Conservation (phyloP, 2,113 vertebrate species). For the Siniperca knerii region DNA sequence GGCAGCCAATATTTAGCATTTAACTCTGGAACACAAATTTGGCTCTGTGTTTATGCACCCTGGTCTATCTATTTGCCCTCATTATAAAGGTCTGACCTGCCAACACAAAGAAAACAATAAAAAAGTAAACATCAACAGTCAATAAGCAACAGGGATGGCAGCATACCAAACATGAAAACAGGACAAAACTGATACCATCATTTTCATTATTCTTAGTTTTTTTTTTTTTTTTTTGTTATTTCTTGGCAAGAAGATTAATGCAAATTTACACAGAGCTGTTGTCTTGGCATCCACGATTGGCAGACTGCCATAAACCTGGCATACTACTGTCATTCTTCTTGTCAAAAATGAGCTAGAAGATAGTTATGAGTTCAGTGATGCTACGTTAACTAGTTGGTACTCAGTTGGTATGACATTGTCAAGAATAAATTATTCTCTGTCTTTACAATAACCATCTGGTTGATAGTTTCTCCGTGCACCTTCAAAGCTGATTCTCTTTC, state of each 20-base stretch:
- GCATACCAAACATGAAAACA: constrained; percentile 52
- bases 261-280: constrained; percentile 61
- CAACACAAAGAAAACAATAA: constrained; percentile 60
- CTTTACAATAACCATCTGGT: constrained; percentile 68
- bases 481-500: constrained; percentile 59
- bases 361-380: constrained; percentile 53
- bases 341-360: constrained; percentile 56
- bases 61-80: constrained; percentile 54
- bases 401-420: constrained; percentile 35
- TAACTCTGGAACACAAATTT: constrained; percentile 41
- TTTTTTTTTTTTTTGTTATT: constrained; percentile 10
- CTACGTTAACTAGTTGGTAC: constrained; percentile 56
- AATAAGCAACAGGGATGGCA: constrained; percentile 52
- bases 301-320: constrained; percentile 62
- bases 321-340: constrained; percentile 59
- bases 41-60: constrained; percentile 4
- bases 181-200: constrained; percentile 57
- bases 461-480: constrained; percentile 34
- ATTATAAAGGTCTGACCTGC: constrained; percentile 68
- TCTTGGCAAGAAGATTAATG: constrained; percentile 65
- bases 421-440: constrained; percentile 57
- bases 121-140: constrained; percentile 59
- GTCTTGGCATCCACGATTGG: constrained; percentile 55
- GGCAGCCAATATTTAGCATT: constrained; percentile 30
- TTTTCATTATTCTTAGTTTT: constrained; percentile 58